A percentile compares a stretch with the other conserved stretches of the same genome.
Evolutionary conservation across 2,797 vertebrate genomes (phyloP).

Genomic region (Myiothlypis chrysogaster): DNA sequence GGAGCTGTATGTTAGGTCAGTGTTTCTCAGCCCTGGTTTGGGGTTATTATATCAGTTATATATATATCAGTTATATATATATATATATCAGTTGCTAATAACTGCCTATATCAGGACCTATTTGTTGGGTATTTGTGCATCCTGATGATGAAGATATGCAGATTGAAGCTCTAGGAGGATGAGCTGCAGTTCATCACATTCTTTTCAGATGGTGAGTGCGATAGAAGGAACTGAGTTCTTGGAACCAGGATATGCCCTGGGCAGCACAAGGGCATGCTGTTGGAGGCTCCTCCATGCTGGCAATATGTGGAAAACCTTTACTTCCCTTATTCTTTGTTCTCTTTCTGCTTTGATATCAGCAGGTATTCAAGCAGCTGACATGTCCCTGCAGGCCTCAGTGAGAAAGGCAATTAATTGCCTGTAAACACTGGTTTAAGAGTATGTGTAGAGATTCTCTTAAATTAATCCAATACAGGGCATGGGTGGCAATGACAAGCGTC

Average conservation of each 20-base stretch:
- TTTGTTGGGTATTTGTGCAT: neutral
- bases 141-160: neutral
- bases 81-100: neutral
- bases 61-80: too few relatives aligned
- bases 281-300: neutral
- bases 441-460: neutral
- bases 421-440: neutral
- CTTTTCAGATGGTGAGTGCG: neutral
- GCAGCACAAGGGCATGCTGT: rapidly evolving
- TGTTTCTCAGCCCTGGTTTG: neutral
- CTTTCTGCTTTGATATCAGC: neutral
- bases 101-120: neutral
- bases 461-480: neutral
- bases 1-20: rapidly evolving
- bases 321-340: neutral
- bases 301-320: neutral
- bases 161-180: neutral
- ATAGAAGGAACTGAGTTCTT: neutral
- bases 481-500: neutral
- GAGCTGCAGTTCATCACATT: neutral
- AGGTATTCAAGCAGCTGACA: neutral
- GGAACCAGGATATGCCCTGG: rapidly evolving
- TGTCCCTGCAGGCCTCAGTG: neutral
- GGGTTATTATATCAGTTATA: too few relatives aligned
- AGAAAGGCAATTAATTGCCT: neutral